These are phyloP conservation scores for Rhinopomastus cyanomelas DNA, from an alignment of 2,113 vertebrate species.

Conservation along the genomic window DNA sequence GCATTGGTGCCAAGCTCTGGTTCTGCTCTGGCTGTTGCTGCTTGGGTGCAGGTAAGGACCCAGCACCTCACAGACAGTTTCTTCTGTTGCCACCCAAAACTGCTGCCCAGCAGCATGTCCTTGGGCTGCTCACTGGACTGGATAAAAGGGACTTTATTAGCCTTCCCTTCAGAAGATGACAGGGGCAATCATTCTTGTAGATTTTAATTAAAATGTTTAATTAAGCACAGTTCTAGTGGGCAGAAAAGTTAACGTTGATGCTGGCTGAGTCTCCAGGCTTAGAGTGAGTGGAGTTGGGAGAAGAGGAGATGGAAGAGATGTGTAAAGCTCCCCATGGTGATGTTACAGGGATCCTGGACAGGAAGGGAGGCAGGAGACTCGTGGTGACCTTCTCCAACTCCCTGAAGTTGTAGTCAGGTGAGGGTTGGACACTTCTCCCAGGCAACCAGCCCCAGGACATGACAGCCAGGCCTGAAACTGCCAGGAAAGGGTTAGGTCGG, in stretches of 20 bases:
- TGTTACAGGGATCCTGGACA: accelerated
- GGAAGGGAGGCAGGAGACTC: not conserved
- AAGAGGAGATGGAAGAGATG: not conserved
- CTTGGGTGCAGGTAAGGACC: not conserved
- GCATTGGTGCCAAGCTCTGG: not conserved
- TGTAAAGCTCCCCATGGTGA: not conserved
- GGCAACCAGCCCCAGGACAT: no score
- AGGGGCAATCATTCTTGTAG: slow-evolving; percentile 72
- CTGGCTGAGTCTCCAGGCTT: not conserved
- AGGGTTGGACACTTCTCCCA: no score
- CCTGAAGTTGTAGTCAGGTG: no score
- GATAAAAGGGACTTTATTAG: slow-evolving; percentile 61
- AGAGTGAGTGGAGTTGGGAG: not conserved
- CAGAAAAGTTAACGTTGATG: slow-evolving; percentile 45
- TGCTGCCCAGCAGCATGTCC: not conserved
- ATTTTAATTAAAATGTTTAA: slow-evolving; percentile 81
- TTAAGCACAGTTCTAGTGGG: slow-evolving; percentile 66
- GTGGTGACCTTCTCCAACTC: no score
- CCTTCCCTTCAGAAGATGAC: slow-evolving; percentile 54
- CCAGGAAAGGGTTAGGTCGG: no score
- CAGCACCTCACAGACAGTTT: accelerated
- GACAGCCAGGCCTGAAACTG: no score
- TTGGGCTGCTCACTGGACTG: not conserved
- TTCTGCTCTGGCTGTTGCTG: not conserved
- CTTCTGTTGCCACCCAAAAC: not conserved